Conservation (phyloP, 2,797 vertebrate species). For the Centropyge bicolor region DNA sequence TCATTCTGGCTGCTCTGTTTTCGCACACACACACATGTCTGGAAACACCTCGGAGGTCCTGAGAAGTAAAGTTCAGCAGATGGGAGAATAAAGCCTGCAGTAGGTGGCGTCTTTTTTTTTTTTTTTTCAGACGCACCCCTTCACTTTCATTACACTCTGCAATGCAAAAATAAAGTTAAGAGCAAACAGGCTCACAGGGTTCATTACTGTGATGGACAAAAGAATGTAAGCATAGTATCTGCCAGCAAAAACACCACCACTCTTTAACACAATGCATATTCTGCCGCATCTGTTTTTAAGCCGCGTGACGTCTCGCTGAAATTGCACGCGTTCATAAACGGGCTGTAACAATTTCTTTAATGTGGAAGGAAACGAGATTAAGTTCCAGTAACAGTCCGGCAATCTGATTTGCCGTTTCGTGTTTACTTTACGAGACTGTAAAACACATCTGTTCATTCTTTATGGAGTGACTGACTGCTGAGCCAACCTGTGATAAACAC, state of each 20-base stretch:
- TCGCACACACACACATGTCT: slow-evolving; percentile 30
- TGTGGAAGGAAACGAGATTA: slow-evolving; percentile 5
- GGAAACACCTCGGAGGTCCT: slow-evolving; percentile 60
- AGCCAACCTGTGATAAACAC: slow-evolving; percentile 58
- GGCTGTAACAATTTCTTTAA: slow-evolving; percentile 19
- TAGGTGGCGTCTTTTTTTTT: slow-evolving; percentile 19
- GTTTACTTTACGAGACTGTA: slow-evolving; percentile 59
- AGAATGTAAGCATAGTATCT: slow-evolving; percentile 10
- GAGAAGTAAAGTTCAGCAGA: slow-evolving; percentile 66
- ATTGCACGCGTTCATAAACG: slow-evolving; percentile 10
- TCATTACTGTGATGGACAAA: neutral
- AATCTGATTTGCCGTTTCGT: slow-evolving; percentile 25
- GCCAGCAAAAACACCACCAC: slow-evolving; percentile 6
- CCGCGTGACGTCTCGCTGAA: neutral
- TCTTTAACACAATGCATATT: slow-evolving; percentile 10
- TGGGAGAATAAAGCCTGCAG: slow-evolving; percentile 44
- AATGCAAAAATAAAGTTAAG: slow-evolving; percentile 2
- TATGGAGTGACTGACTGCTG: slow-evolving; percentile 58
- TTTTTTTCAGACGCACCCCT: neutral
- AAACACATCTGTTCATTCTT: slow-evolving; percentile 68
- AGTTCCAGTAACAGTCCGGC: slow-evolving; percentile 11
- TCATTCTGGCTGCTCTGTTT: slow-evolving; percentile 66
- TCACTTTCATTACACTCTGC: slow-evolving; percentile 22
- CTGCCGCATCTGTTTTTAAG: neutral
- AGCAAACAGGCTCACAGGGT: neutral